Evolutionary conservation across 2,797 vertebrate genomes (phyloP), one percentile per base, ranked within the genome.

Genomic region (Petrocephalus schoutedeni): DNA sequence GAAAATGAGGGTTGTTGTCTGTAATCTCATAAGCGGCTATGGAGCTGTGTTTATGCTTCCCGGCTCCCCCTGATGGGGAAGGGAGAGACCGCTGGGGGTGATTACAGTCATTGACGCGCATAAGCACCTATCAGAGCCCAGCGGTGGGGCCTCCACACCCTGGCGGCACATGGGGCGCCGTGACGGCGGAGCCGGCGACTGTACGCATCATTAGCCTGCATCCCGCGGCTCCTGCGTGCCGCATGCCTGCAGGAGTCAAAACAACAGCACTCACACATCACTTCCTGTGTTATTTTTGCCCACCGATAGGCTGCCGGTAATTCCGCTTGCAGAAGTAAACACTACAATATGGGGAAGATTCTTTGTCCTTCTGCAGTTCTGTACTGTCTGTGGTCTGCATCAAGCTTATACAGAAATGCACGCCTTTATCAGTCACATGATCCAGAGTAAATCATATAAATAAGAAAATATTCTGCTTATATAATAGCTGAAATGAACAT

Each of bases 31-130:
- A 64, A 85, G 45, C 10, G 28, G 58, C 23, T 36, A 53, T 83
- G 41, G 85, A 87, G 61, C 19, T 53, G 36, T n/a, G 57, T 67
- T 57, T 85, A 85, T 71, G 36, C 14, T 85, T 49, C 64, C 80
- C 56, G 21, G 36, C 56, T 36, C 53, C 82, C 82, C 61, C 67
- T 71, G 87, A 86, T 88, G 49, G 80, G 80, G 14, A 5, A 4
- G 36, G 61, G 61, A 10, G 80, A 14, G 49, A 19, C 41, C 45
- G 21, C 3, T 51, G 49, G 74, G 36, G 36, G 54, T 89, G 83
- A 89, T 87, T 58, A 77, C 59, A 87, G 64, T 71, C 89, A 85
- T 84, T 74, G 59, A 58, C 82, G 77, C 77, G 80, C 86, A 67
- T 83, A 89, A 87, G 56, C 86, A 71, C 88, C 86, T 67, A 77